Evolutionary conservation across 1,140 invertebrate genomes (phyloP), one percentile per base, ranked within the genome.

Genomic region (Drosophila lowei): DNA sequence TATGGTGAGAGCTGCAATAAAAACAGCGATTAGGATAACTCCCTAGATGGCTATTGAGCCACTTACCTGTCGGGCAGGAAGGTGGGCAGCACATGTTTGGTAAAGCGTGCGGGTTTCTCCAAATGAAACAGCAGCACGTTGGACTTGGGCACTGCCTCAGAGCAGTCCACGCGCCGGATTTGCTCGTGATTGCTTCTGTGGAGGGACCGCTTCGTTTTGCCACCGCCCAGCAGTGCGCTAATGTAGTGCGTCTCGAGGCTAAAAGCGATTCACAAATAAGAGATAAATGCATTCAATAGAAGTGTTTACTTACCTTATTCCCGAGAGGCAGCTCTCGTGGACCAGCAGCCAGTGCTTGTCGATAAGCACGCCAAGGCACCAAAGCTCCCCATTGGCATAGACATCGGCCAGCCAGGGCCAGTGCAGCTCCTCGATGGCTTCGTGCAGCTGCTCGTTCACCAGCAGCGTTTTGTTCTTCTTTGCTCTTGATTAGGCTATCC

Each of bases 381-480:
- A 93, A 66, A 94, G 94, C 28, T 90, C 78, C 18, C 95, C 95
- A 79, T 96, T 93, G 0, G 93, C 91, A 89, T 93, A 95, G 38
- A 96, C 91, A 66, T 94, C 94, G 0, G 93, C 95, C 64, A 94
- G 91, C 95, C 95, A 96, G 1, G 95, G 95, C 93, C 77, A 86
- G 42, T 81, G 81, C 23, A 90, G 60, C 47, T 91, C 89, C 30
- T 90, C 77, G 7, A 85, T 74, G 44, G 77, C 84, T 18, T 90
- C 84, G 8, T 91, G 83, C 6, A 91, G 58, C 41, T 91, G 48
- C 18, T 91, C 73, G 49, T 91, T 67, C 2, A 90, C 80, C 48
- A 91, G 13, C 53, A 91, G 18, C 0, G 75, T 80, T 41, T 83
- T 88, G 50, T 91, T 91, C 25, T 83, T 90, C 50, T 85, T 85